Base-by-base conservation (phyloP, 2,888 invertebrate genomes). In the Stenolophus ochropezus region DNA sequence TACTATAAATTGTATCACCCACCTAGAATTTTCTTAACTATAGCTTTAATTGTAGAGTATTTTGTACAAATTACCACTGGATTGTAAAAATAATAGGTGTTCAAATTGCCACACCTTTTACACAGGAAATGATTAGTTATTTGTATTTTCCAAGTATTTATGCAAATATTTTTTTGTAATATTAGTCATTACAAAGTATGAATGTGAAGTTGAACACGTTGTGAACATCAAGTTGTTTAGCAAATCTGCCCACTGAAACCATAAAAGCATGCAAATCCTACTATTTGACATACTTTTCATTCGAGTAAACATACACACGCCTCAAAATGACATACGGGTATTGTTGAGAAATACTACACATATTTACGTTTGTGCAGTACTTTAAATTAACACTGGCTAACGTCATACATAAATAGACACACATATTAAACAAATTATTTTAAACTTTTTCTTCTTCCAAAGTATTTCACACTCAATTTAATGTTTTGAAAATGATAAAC, bases 261-360 rank as follows among this genome's bases (percentile, higher is more conserved):
- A 61, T 25, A 61, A 25, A 61, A 25, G 23, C 23, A 61, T 61
- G 61, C n/a, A 25, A 61, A 61, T 61, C 25, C 14, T 11, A 23
- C 11, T n/a, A 25, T 61, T 61, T 61, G 61, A 14, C 61, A 61
- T 25, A 61, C 61, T 61, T 61, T 25, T 61, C 61, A n/a, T 61
- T 61, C 3, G 0, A 4, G 23, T 61, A 25, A 61, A 61, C 14
- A 61, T 23, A n/a, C 61, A 61, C 56, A 21, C 56, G 20, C 20
- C 20, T 21, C 25, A 27, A 2, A 11, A 25, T 25, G 18, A 2
- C 20, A 69, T 25, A 69, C 25, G 42, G 42, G 25, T 27, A 42
- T 42, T 18, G 18, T 11, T 69, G 25, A 23, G 6, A 69, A 33
- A 69, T 69, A 69, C 8, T 14, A 69, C 33, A 23, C 16, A 25